Conservation (phyloP, 2,888 invertebrate genomes). For the Callyntrura sp. region DNA sequence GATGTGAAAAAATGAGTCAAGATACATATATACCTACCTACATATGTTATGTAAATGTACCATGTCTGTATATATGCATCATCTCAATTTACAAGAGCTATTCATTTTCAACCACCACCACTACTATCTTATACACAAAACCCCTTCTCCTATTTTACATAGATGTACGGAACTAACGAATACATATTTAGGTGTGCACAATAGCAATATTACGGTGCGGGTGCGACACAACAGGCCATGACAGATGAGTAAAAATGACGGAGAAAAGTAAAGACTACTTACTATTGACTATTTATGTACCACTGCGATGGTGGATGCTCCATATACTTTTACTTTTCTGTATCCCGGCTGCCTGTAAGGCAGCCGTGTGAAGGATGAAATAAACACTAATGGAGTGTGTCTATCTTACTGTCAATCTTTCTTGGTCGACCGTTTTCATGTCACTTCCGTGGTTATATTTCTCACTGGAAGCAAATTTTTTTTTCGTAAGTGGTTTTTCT, state of each 20-base stretch:
- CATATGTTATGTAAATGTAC: not conserved
- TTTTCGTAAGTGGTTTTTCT: slow-evolving; percentile 21
- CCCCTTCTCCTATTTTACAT: too few relatives aligned
- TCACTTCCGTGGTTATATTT: slow-evolving; percentile 66
- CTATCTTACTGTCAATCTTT: slow-evolving; percentile 75
- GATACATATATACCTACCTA: not conserved
- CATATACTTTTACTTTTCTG: not conserved
- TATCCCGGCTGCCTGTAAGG: slow-evolving; percentile 16
- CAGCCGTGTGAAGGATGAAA: slow-evolving; percentile 10
- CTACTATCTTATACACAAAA: not conserved
- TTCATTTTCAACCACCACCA: not conserved
- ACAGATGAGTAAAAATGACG: not conserved
- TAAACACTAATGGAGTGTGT: slow-evolving; percentile 72
- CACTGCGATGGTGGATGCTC: not conserved
- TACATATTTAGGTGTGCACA: too few relatives aligned
- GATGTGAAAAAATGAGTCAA: slow-evolving; percentile 41
- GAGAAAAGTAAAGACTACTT: not conserved
- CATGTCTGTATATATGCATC: slow-evolving; percentile 9
- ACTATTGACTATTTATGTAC: not conserved
- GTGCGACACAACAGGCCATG: not conserved
- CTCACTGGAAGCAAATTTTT: slow-evolving; percentile 55
- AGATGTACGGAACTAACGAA: too few relatives aligned
- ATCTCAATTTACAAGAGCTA: not conserved
- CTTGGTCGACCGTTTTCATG: slow-evolving; percentile 73
- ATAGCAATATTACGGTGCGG: too few relatives aligned